Evolutionary conservation across 2,797 vertebrate species (phyloP).

Genomic region (Emydoidea blandingii): DNA sequence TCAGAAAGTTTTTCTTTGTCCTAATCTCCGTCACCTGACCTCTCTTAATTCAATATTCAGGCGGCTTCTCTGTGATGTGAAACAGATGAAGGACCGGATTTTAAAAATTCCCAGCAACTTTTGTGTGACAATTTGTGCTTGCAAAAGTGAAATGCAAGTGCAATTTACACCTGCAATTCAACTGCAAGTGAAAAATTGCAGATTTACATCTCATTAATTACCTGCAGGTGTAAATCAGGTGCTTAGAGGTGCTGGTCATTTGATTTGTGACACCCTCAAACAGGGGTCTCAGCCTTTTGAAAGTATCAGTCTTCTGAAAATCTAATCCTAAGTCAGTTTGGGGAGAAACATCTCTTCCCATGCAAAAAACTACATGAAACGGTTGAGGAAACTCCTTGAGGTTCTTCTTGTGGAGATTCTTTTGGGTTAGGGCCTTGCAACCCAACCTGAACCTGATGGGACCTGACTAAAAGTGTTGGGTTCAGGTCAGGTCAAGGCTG

Average conservation of each 20-base stretch:
- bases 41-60: not conserved
- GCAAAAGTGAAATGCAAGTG: not conserved
- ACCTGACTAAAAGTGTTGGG: too few relatives aligned
- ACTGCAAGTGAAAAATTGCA: not conserved
- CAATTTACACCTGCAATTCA: not conserved
- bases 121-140: not conserved
- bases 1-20: not conserved
- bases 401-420: not conserved
- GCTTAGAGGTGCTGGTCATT: not conserved
- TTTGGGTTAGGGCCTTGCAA: too few relatives aligned
- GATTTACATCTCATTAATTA: not conserved
- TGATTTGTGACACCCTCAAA: not conserved
- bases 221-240: not conserved
- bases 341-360: not conserved
- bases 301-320: not conserved
- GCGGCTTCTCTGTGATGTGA: not conserved
- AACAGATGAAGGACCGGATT: not conserved
- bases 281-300: not conserved
- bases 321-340: not conserved
- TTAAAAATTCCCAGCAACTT: not conserved
- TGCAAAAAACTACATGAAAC: not conserved
- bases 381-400: not conserved
- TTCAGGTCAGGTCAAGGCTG: too few relatives aligned
- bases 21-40: not conserved
- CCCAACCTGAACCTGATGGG: too few relatives aligned